A percentile compares a stretch with the other conserved stretches of the same genome.
These are phyloP conservation scores for human DNA, from an alignment of 2,113 vertebrate species.

Conservation along the genomic window GRCh38 chr5:4827001-4827500, in stretches of 20 bases:
- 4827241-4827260: neutral
- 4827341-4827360: neutral
- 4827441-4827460: neutral
- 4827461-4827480: neutral
- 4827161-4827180: neutral
- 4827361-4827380: neutral
- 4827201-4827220: neutral
- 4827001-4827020: neutral
- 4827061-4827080: neutral
- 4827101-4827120: neutral
- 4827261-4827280: neutral
- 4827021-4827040: neutral
- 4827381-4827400: neutral
- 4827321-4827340: neutral
- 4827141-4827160: neutral
- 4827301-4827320: neutral
- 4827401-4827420: neutral
- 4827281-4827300: neutral
- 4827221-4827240: neutral
- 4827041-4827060: neutral
- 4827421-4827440: neutral
- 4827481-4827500: neutral
- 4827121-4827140: neutral
- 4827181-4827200: neutral
- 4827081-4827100: neutral